Conservation (phyloP, 2,113 vertebrate species). For the Poecilia latipinna region DNA sequence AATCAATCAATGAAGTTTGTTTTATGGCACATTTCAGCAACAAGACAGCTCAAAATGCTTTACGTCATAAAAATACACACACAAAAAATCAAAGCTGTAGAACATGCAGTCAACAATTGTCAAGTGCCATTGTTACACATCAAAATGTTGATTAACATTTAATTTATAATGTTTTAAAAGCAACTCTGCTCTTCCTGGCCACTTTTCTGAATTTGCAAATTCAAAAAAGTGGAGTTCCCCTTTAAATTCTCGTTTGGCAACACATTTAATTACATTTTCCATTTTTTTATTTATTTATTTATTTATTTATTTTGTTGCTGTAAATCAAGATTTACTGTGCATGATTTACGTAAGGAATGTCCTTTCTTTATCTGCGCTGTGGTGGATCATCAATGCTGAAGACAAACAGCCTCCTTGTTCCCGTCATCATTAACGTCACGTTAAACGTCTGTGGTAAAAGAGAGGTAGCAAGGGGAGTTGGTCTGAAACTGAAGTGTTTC, state of each 20-base stretch:
- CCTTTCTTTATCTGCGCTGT: conserved; percentile 20
- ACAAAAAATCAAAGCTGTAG: no score
- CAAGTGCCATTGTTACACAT: no score
- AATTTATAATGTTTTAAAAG: no score
- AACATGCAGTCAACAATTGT: no score
- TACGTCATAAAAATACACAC: no score
- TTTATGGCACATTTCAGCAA: no score
- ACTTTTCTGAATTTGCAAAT: not conserved
- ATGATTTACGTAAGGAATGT: conserved; percentile 12
- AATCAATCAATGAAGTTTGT: no score
- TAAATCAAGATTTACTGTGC: not conserved
- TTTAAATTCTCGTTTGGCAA: not conserved
- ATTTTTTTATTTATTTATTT: not conserved
- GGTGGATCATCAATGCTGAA: conserved; percentile 35
- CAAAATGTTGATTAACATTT: no score
- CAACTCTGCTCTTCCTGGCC: no score
- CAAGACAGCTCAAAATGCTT: no score
- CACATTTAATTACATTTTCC: not conserved
- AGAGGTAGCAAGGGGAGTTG: conserved; percentile 50
- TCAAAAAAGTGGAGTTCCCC: not conserved
- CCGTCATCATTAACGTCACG: conserved; percentile 49
- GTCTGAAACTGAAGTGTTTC: conserved; percentile 30
- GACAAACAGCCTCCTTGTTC: conserved; percentile 19
- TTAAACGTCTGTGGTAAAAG: conserved; percentile 50
- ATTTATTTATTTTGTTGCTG: not conserved